Evolutionary conservation across 1,140 invertebrate species (phyloP).

Genomic region (Rhagoletis pomonella): DNA sequence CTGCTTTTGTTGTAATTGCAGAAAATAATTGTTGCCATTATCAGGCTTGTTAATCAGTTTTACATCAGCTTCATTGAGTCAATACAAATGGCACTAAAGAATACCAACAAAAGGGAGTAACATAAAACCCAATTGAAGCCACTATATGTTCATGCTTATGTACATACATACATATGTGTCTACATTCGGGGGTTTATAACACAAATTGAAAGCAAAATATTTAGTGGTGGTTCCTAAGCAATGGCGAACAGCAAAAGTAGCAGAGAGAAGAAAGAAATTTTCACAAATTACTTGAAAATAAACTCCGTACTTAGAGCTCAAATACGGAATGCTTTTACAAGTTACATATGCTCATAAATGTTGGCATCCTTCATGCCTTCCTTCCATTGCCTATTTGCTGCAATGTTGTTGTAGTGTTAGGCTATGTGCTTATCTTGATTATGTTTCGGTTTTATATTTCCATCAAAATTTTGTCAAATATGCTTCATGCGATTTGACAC

Average conservation of each 20-base stretch:
- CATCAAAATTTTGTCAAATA: slow-evolving; percentile 65
- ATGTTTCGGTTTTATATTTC: slow-evolving; percentile 65
- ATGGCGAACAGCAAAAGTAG: neutral
- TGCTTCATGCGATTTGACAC: slow-evolving; percentile 65
- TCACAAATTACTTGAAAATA: slow-evolving; percentile 43
- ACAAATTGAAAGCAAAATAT: neutral
- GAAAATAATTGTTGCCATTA: slow-evolving; percentile 59
- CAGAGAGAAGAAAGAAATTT: neutral
- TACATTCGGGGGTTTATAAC: neutral
- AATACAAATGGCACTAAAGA: slow-evolving; percentile 55
- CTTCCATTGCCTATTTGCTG: neutral
- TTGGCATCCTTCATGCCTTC: neutral
- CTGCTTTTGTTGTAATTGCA: slow-evolving; percentile 39
- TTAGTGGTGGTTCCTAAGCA: neutral
- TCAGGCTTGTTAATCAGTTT: slow-evolving; percentile 71
- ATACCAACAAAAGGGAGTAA: slow-evolving; percentile 14
- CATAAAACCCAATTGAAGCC: neutral
- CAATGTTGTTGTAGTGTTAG: neutral
- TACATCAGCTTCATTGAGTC: slow-evolving; percentile 62
- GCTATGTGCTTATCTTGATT: slow-evolving; percentile 49
- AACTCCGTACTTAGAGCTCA: neutral
- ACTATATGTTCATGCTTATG: neutral
- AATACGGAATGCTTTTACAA: neutral
- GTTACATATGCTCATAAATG: neutral
- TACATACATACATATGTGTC: neutral